Conservation (phyloP, 2,888 invertebrate genomes). For the Cyclophora albipunctata region DNA sequence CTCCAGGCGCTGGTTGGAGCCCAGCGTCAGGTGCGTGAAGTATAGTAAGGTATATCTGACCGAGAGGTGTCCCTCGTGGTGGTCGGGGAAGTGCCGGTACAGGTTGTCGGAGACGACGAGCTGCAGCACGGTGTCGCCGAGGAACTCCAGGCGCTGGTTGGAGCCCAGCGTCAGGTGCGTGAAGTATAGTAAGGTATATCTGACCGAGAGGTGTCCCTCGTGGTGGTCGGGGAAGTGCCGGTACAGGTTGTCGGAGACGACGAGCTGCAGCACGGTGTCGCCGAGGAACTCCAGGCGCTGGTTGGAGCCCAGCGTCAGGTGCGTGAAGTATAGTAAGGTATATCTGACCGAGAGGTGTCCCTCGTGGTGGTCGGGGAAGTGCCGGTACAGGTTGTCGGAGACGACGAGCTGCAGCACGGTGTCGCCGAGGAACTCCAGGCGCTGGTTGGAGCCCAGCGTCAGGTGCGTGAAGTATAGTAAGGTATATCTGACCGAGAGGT, state of each 20-base stretch:
- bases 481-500: conserved; percentile 96
- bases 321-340: too few relatives aligned
- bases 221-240: conserved; percentile 99
- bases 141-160: conserved; percentile 97
- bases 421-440: conserved; percentile 97
- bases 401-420: conserved; percentile 97
- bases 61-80: conserved; percentile 99
- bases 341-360: conserved; percentile 98
- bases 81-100: conserved; percentile 98
- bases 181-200: too few relatives aligned
- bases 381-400: conserved; percentile 96
- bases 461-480: conserved; percentile 96
- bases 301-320: conserved; percentile 97
- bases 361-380: conserved; percentile 99
- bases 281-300: conserved; percentile 98
- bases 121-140: conserved; percentile 98
- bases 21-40: conserved; percentile 95
- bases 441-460: conserved; percentile 97
- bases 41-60: too few relatives aligned
- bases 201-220: conserved; percentile 98
- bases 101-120: conserved; percentile 96
- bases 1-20: conserved; percentile 98
- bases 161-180: conserved; percentile 97
- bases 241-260: conserved; percentile 97
- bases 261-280: conserved; percentile 97